Conservation (phyloP, 2,113 vertebrate genomes). For the Sinocyclocheilus maitianheensis region DNA sequence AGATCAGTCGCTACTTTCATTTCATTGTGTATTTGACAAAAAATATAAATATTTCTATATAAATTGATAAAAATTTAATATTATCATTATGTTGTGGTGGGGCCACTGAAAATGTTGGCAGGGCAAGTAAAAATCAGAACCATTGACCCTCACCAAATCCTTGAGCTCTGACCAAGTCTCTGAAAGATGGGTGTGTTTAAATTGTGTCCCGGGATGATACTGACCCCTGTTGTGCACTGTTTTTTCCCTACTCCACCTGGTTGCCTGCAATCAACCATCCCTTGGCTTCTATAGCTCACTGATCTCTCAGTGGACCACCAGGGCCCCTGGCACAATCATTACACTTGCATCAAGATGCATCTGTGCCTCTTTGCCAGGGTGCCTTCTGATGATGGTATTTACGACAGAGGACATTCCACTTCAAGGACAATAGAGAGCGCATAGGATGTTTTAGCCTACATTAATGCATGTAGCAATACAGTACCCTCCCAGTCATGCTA, state of each 20-base stretch:
- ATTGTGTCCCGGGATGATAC: neutral
- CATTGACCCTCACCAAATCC: neutral
- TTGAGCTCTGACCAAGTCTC: neutral
- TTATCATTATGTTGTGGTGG: neutral
- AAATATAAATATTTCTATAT: neutral
- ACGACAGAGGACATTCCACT: conserved; percentile 28
- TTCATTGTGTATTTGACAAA: neutral
- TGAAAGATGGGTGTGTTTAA: neutral
- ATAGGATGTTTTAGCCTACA: conserved; percentile 49
- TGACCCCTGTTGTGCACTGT: neutral
- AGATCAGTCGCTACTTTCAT: neutral
- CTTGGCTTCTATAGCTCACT: neutral
- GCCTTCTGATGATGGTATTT: conserved; percentile 32
- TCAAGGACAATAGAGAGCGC: conserved; percentile 46
- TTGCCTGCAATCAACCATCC: neutral
- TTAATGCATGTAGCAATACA: conserved; percentile 47
- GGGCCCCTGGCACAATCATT: conserved; percentile 38
- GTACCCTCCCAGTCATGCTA: conserved; percentile 32
- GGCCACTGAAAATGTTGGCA: neutral
- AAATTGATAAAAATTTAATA: neutral
- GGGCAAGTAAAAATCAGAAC: neutral
- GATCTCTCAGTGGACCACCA: conserved; percentile 2
- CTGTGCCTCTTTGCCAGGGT: conserved; percentile 30
- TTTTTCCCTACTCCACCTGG: conserved; percentile 17
- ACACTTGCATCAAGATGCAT: conserved; percentile 40